Conservation (phyloP, 2,888 invertebrate species). For the Drosophila borealis region DNA sequence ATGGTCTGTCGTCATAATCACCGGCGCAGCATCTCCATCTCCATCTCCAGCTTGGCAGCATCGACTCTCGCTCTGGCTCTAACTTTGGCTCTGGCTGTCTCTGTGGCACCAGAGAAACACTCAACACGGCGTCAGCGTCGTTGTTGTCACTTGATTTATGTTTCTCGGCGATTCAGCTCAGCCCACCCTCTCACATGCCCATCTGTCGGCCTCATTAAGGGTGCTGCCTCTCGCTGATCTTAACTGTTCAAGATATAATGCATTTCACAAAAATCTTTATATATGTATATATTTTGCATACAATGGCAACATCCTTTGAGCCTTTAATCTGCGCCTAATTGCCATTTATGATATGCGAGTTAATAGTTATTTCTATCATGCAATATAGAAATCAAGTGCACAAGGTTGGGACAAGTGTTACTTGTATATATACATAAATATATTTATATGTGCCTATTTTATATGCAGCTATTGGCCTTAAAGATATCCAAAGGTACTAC, state of each 20-base stretch:
- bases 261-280: not conserved
- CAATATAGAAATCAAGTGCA: too few species aligned
- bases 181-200: not conserved
- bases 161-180: conserved; percentile 23
- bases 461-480: too few species aligned
- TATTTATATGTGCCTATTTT: not conserved
- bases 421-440: too few species aligned
- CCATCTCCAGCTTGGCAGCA: not conserved
- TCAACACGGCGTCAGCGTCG: conserved; percentile 40
- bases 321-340: not conserved
- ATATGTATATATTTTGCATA: not conserved
- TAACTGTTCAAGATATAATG: not conserved
- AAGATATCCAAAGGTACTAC: too few species aligned
- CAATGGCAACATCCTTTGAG: not conserved
- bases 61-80: not conserved
- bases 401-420: too few species aligned
- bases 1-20: conserved; percentile 78
- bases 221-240: not conserved
- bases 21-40: conserved; percentile 60
- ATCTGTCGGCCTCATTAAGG: not conserved
- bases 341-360: not conserved
- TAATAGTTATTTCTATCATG: too few species aligned
- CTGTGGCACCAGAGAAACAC: conserved; percentile 62
- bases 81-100: not conserved
- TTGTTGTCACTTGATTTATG: conserved; percentile 67